A percentile compares a stretch with the other conserved stretches of the same genome.
Conservation (phyloP, 2,888 invertebrate genomes). For the Aradus depressus region DNA sequence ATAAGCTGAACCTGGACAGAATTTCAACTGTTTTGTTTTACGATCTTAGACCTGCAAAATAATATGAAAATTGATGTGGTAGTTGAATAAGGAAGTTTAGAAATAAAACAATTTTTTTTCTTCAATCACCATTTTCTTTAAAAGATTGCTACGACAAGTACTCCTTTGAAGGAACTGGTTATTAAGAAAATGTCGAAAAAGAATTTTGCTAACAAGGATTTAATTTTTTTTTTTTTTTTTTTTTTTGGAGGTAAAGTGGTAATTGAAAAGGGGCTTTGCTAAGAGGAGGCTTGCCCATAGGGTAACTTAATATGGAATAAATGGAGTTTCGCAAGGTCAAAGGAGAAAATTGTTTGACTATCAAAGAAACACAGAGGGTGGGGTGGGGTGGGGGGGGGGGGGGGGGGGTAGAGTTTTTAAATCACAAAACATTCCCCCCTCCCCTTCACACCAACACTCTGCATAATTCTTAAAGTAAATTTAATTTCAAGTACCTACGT, state of each 20-base stretch:
- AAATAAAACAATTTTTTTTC: too few relatives aligned
- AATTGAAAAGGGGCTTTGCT: constrained; percentile 4
- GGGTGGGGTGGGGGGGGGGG: neutral
- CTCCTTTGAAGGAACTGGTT: neutral
- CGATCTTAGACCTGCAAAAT: too few relatives aligned
- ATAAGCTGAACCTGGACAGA: too few relatives aligned
- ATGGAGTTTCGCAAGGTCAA: constrained; percentile 19
- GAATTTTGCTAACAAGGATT: constrained; percentile 3
- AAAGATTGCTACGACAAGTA: neutral
- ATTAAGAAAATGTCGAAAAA: constrained; percentile 1
- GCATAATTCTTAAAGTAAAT: neutral
- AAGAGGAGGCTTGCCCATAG: constrained; percentile 4
- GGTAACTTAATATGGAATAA: constrained; percentile 18
- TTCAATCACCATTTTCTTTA: too few relatives aligned
- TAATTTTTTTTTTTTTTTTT: constrained; percentile 1
- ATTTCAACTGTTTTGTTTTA: too few relatives aligned
- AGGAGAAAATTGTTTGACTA: constrained; percentile 19
- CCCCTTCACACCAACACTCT: neutral
- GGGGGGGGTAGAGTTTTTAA: neutral
- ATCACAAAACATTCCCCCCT: neutral
- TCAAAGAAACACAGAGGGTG: constrained; percentile 5
- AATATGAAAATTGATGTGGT: too few relatives aligned
- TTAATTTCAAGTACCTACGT: neutral
- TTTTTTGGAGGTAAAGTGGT: constrained; percentile 5
- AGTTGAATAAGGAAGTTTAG: too few relatives aligned